Evolutionary conservation across 2,888 invertebrate genomes (phyloP), one percentile per base, ranked within the genome.

Genomic region (Dryobota labecula): DNA sequence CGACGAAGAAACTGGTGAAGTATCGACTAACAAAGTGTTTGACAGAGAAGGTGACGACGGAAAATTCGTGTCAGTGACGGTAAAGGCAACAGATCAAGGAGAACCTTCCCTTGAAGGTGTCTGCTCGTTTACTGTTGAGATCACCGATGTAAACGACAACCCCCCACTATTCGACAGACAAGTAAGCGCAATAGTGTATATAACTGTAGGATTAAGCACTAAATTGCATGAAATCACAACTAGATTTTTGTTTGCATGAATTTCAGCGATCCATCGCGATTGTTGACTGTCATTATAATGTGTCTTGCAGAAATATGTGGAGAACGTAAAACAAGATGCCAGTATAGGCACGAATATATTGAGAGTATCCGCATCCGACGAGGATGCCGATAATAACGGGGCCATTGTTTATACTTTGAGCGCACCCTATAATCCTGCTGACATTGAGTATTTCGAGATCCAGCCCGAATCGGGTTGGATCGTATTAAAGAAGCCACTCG

Each of bases 11-110:
- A 99, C 99, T 49, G 99, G 99, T 5, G 98, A 99, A 94, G 98
- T 99, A 67, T 98, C 98, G 0, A 99, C 99, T 9, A 99, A 99
- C 89, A 99, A 99, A 96, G 99, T 99, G 33, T 99, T 99, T 91
- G 99, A 99, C 95, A 97, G 99, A 77, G 99, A 99, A 95, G 99
- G 99, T 0, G 99, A 99, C 87, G 99, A 99, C 92, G 99, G 99
- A 13, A 99, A 99, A 95, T 99, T 99, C 93, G 99, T 99, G 9
- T 99, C 99, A 0, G 99, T 99, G 8, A 99, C 99, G 0, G 98
- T 99, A 0, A 99, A 99, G 95, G 99, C 99, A 8, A 99, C 99
- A 0, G 99, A 99, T 97, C 98, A 99, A 92, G 99, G 99, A n/a
- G 99, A 99, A 92, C 99, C 99, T 1, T 99, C 99, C 0, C 94